Conservation (phyloP, 2,888 invertebrate genomes). For the Ligdia adustata region DNA sequence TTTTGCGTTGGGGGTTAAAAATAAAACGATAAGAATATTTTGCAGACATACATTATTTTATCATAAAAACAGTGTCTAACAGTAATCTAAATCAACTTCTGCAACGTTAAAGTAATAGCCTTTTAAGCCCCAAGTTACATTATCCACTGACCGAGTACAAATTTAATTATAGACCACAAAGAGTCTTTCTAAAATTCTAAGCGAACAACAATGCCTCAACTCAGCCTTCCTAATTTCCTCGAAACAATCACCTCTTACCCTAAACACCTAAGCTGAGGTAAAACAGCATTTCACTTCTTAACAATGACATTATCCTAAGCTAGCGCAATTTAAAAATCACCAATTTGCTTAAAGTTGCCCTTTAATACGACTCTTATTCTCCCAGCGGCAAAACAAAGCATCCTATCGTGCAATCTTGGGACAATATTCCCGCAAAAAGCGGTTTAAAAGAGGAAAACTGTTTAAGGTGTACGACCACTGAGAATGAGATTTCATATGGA, state of each 20-base stretch:
- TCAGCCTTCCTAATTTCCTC: constrained; percentile 2
- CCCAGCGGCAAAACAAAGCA: constrained; percentile 34
- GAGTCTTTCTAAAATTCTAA: too few species aligned
- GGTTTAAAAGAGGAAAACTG: constrained; percentile 71
- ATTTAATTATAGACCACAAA: too few species aligned
- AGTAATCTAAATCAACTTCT: too few species aligned
- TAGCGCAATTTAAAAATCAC: constrained; percentile 33
- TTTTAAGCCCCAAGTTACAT: too few species aligned
- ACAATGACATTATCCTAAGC: constrained; percentile 28
- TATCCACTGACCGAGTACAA: too few species aligned
- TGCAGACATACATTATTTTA: too few species aligned
- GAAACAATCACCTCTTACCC: constrained; percentile 21
- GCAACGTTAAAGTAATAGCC: too few species aligned
- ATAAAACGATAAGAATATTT: too few species aligned
- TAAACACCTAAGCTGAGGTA: constrained; percentile 18
- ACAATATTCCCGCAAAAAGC: constrained; percentile 53
- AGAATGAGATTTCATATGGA: too few species aligned
- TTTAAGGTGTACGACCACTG: constrained; percentile 47
- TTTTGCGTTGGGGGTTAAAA: too few species aligned
- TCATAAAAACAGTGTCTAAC: too few species aligned
- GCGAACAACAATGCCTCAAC: neutral
- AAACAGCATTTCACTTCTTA: constrained; percentile 28
- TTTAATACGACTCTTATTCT: constrained; percentile 38
- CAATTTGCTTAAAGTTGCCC: constrained; percentile 37
- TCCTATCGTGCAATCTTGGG: constrained; percentile 44